phyloP scores from a whole-genome alignment of 2,888 invertebrate species.

The Amiota mariae region DNA sequence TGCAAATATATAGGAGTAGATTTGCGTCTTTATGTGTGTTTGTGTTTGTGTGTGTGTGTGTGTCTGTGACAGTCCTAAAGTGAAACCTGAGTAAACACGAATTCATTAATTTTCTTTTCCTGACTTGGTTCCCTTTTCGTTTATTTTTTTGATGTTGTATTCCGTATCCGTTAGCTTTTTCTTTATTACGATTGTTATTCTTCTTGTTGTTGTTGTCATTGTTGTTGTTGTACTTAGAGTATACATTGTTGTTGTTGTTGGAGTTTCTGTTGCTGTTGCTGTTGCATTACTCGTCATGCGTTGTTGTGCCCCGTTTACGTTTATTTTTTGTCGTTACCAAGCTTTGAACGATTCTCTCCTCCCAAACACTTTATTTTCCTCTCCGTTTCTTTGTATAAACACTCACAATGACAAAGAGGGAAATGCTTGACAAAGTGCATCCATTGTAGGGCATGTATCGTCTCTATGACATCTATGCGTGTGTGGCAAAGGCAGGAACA shows the following conservation, averaged over 20 bases:
- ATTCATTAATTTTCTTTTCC: conserved; percentile 29
- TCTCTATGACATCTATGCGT: too few species aligned
- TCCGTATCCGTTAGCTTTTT: conserved; percentile 1
- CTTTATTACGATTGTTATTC: neutral
- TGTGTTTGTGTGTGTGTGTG: conserved; percentile 11
- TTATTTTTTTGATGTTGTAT: neutral
- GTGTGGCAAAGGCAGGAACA: too few species aligned
- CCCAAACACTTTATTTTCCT: too few species aligned
- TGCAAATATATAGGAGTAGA: neutral
- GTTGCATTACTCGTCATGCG: conserved; percentile 7
- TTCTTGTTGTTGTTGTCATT: neutral
- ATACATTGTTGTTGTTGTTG: neutral
- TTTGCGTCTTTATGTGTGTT: neutral
- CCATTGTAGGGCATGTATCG: too few species aligned
- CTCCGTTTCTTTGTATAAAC: too few species aligned
- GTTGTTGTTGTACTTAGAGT: too few species aligned
- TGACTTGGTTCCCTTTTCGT: neutral
- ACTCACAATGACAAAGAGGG: too few species aligned
- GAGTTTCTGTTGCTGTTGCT: neutral
- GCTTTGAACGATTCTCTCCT: neutral
- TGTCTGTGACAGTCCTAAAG: conserved; percentile 1
- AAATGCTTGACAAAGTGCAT: too few species aligned
- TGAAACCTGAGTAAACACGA: conserved; percentile 28
- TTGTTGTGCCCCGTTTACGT: neutral
- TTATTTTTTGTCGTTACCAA: conserved; percentile 4